These are phyloP conservation scores for Tenebrio molitor DNA, from an alignment of 1,140 invertebrate species.

Conservation along the genomic window DNA sequence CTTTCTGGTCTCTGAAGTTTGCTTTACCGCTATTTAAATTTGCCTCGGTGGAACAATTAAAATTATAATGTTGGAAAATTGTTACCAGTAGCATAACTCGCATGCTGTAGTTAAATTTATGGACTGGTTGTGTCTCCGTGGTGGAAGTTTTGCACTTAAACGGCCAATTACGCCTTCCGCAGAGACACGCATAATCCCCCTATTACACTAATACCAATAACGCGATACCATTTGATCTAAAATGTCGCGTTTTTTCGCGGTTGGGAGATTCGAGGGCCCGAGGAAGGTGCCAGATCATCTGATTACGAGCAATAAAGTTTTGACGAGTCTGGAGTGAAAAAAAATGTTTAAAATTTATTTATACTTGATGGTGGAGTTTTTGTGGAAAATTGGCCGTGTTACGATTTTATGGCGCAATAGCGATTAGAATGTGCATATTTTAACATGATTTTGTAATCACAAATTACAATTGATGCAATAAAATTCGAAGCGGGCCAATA, in stretches of 20 bases:
- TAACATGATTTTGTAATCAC: constrained; percentile 14
- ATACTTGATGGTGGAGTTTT: background rate
- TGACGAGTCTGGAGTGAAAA: background rate
- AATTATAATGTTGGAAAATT: constrained; percentile 20
- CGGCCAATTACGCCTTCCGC: constrained; percentile 6
- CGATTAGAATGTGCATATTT: constrained; percentile 28
- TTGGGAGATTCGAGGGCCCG: too few species aligned
- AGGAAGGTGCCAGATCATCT: too few species aligned
- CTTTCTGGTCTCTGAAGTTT: constrained; percentile 34
- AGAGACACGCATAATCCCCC: background rate
- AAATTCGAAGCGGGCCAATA: background rate
- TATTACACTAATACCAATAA: background rate
- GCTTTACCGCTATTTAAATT: constrained; percentile 34
- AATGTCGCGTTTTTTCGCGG: too few species aligned
- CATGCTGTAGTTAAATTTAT: constrained; percentile 24
- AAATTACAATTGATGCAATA: background rate
- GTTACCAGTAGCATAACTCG: constrained; percentile 30
- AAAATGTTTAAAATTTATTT: constrained; percentile 20
- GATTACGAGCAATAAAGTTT: too few species aligned
- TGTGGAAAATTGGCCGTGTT: background rate
- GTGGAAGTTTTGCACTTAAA: constrained; percentile 23
- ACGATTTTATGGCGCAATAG: constrained; percentile 14
- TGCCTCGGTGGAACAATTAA: constrained; percentile 34
- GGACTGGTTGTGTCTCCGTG: constrained; percentile 22
- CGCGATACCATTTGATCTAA: background rate